Evolutionary conservation across 2,888 invertebrate species (phyloP), one percentile per base, ranked within the genome.

Genomic region (Dryocosmus kuriphilus): DNA sequence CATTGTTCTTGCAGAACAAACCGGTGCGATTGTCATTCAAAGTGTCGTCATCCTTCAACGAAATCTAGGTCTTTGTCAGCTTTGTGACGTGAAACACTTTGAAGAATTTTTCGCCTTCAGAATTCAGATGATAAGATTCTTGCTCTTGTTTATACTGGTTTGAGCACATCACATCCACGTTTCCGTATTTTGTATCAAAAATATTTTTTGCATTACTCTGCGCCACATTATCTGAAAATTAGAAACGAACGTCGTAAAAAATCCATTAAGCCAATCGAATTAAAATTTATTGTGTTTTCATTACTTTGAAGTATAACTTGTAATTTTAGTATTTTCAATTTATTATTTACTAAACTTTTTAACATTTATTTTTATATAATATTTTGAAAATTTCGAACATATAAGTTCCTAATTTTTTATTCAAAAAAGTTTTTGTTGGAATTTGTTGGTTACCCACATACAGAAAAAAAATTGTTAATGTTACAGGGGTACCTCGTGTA

Each of bases 41-140:
- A 27, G 30, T 46, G 30, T 19, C 71, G 51, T 71, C 71, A 71
- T 32, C 11, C 24, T 71, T 71, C 71, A 51, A 51, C 46, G 71
- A 51, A 71, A 71, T 46, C 19, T n/a, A 71, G 46, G 19, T 71
- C 71, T 71, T 51, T 51, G 51, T 30, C 51, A 71, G 46, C 71
- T 51, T 51, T 51, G 41, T 38, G 16, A 35, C 30, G 30, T 71
- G 65, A 65, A 65, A 65, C 51, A 71, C 19, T 71, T 71, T 19
- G 11, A 71, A 14, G 71, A 51, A 51, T 51, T 71, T 71, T 51
- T 71, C 71, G 51, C 4, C 51, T 71, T 32, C n/a, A 51, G 51
- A 41, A 65, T 71, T 32, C n/a, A 51, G 51, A 41, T 41, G 24
- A 14, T 57, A 57, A 65, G n/a, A n/a, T 46, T 63, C n/a, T 63